These are phyloP conservation scores for Eretmochelys imbricata DNA, from an alignment of 2,113 vertebrate genomes.

Conservation along the genomic window DNA sequence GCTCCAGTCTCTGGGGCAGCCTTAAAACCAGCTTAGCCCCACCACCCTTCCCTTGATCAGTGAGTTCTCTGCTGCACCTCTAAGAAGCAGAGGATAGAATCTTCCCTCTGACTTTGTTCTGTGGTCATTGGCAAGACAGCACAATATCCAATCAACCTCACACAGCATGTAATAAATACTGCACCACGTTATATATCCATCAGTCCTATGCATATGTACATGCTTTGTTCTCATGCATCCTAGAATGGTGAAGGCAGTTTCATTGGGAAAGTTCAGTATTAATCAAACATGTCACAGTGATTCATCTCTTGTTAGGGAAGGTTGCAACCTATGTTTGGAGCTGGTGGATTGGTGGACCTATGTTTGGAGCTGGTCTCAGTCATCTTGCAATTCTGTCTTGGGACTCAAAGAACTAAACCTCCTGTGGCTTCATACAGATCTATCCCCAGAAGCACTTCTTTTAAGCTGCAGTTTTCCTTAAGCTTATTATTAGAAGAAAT, in stretches of 20 bases:
- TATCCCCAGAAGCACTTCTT: neutral
- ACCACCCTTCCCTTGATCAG: neutral
- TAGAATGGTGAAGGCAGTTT: neutral
- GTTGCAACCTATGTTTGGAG: neutral
- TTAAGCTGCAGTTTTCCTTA: neutral
- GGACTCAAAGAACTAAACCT: neutral
- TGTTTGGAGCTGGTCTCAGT: conserved; percentile 12
- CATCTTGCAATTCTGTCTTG: neutral
- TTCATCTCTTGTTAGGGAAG: conserved; percentile 4
- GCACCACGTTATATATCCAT: neutral
- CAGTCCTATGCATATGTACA: neutral
- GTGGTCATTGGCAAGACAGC: neutral
- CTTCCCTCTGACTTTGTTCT: neutral
- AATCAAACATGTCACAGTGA: neutral
- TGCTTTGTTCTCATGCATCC: neutral
- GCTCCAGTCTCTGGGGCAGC: neutral
- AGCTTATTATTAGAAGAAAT: conserved; percentile 36
- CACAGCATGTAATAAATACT: neutral
- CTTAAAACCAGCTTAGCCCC: neutral
- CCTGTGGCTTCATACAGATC: neutral
- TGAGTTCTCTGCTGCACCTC: neutral
- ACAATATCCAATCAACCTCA: neutral
- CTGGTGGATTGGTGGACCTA: neutral
- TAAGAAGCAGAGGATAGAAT: neutral
- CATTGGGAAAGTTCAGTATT: neutral